These are phyloP conservation scores for Halictus ligatus DNA, from an alignment of 2,888 invertebrate species.

Conservation along the genomic window DNA sequence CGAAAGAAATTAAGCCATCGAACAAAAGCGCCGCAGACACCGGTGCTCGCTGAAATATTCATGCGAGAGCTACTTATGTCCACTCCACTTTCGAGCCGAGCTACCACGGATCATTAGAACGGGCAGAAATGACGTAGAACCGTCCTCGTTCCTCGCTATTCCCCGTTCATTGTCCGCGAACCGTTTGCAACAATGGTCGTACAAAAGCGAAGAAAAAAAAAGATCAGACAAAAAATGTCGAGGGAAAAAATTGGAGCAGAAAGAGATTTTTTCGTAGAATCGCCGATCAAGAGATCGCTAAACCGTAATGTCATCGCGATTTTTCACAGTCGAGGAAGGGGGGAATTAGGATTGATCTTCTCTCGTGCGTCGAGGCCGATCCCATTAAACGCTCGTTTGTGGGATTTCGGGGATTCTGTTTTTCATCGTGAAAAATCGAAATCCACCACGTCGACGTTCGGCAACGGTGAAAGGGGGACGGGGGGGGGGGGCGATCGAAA, in stretches of 20 bases:
- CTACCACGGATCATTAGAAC: slow-evolving; percentile 35
- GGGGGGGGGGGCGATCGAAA: not conserved
- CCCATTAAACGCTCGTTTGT: slow-evolving; percentile 60
- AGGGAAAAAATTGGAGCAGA: slow-evolving; percentile 30
- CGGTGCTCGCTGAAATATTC: slow-evolving; percentile 44
- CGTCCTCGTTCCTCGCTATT: slow-evolving; percentile 28
- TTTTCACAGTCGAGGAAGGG: slow-evolving; percentile 45
- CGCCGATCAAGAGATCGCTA: slow-evolving; percentile 49
- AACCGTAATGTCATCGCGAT: slow-evolving; percentile 53
- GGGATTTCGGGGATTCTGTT: slow-evolving; percentile 20
- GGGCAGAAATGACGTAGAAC: slow-evolving; percentile 39
- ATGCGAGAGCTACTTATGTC: slow-evolving; percentile 31
- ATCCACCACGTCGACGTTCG: not conserved
- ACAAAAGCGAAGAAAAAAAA: not conserved
- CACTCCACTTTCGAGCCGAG: slow-evolving; percentile 34
- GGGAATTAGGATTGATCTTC: not conserved
- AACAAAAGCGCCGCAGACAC: slow-evolving; percentile 17
- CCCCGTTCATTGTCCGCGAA: slow-evolving; percentile 35
- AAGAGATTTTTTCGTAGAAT: not conserved
- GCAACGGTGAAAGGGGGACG: not conserved
- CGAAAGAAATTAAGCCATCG: slow-evolving; percentile 9
- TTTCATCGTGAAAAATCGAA: slow-evolving; percentile 54
- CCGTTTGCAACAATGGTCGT: slow-evolving; percentile 22
- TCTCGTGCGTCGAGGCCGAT: not conserved
- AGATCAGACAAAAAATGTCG: not conserved